These are phyloP conservation scores for Calephelis perditalis DNA, from an alignment of 2,888 invertebrate genomes.

Conservation along the genomic window DNA sequence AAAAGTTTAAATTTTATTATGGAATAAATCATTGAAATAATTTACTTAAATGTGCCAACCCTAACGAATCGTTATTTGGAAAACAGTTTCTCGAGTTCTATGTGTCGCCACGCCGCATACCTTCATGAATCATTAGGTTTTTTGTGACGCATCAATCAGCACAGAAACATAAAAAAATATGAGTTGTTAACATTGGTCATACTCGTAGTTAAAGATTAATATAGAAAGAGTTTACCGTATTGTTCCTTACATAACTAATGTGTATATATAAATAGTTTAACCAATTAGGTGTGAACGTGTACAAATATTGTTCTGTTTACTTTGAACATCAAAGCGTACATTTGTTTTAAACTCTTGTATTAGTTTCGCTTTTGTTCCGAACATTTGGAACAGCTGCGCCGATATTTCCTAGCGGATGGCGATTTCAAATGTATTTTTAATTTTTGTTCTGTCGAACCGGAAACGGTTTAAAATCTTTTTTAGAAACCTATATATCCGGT, in stretches of 20 bases:
- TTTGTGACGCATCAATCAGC: slow-evolving; percentile 44
- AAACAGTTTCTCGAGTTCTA: slow-evolving; percentile 11
- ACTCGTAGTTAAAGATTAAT: too few relatives aligned
- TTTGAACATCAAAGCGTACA: slow-evolving; percentile 15
- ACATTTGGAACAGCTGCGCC: slow-evolving; percentile 5
- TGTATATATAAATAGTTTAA: slow-evolving; percentile 1
- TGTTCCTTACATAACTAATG: too few relatives aligned
- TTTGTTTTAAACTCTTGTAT: slow-evolving; percentile 17
- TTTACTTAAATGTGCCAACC: not conserved
- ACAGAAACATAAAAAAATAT: slow-evolving; percentile 21
- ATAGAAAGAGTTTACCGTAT: too few relatives aligned
- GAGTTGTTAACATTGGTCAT: not conserved
- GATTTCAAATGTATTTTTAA: slow-evolving; percentile 7
- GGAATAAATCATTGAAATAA: not conserved
- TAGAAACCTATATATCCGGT: too few relatives aligned
- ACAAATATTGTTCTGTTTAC: slow-evolving; percentile 10
- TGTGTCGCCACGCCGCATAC: slow-evolving; percentile 34
- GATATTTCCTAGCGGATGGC: slow-evolving; percentile 1
- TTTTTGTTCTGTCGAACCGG: not conserved
- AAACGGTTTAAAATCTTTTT: too few relatives aligned
- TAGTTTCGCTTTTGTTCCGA: slow-evolving; percentile 15
- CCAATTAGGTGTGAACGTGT: slow-evolving; percentile 8
- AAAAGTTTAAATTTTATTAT: too few relatives aligned
- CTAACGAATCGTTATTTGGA: not conserved
- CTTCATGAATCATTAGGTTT: slow-evolving; percentile 47